Conservation (phyloP, 2,888 invertebrate genomes). For the Anticlea derivata region DNA sequence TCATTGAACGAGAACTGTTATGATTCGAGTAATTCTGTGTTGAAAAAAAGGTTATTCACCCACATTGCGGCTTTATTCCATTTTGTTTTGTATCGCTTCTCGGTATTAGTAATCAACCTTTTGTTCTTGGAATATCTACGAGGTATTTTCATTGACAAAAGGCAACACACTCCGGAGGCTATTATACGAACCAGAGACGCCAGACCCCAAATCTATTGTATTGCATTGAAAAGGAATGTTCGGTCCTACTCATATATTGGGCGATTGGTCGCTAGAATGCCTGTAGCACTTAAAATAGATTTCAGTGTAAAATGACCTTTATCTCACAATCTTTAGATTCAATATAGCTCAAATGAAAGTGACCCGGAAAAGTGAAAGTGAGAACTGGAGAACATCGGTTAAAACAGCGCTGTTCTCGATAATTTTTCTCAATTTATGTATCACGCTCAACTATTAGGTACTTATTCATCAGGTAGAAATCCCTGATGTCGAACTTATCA, state of each 20-base stretch:
- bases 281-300: slow-evolving; percentile 1
- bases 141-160: background rate
- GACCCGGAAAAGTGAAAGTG: no score
- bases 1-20: no score
- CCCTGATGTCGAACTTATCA: no score
- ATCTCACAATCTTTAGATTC: background rate
- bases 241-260: slow-evolving; percentile 48
- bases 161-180: background rate
- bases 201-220: slow-evolving; percentile 46
- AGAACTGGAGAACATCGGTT: no score
- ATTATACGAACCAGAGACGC: slow-evolving; percentile 35
- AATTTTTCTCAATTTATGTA: no score
- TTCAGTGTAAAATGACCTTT: slow-evolving; percentile 7
- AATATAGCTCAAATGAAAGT: background rate
- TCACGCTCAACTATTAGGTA: no score
- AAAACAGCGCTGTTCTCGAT: no score
- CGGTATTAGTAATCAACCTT: background rate
- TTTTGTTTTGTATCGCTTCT: background rate
- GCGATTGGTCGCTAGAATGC: slow-evolving; percentile 38
- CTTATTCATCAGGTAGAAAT: no score
- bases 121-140: slow-evolving; percentile 8
- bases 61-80: no score
- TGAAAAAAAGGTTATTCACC: no score
- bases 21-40: no score
- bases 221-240: slow-evolving; percentile 47